Evolutionary conservation across 1,140 invertebrate species (phyloP).

Genomic region (Notospermus geniculatus): DNA sequence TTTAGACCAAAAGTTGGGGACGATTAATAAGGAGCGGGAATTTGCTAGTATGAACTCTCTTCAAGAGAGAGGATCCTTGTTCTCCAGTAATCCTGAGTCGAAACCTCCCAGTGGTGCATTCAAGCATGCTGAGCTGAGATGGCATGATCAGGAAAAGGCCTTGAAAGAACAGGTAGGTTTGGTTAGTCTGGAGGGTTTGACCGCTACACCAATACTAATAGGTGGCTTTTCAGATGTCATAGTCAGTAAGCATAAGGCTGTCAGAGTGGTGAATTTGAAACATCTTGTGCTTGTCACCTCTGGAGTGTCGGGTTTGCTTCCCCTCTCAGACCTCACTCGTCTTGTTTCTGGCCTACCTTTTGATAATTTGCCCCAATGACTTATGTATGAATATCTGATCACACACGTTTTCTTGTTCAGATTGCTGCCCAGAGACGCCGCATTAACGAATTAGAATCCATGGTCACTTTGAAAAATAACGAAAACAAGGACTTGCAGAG

Average conservation of each 20-base stretch:
- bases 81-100: conserved; percentile 12
- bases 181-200: no score
- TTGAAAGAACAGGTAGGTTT: conserved; percentile 42
- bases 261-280: no score
- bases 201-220: no score
- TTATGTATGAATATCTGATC: no score
- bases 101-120: not conserved
- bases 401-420: no score
- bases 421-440: conserved; percentile 30
- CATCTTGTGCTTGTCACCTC: conserved; percentile 25
- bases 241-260: no score
- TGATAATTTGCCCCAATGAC: no score
- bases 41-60: conserved; percentile 11
- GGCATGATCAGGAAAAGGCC: conserved; percentile 29
- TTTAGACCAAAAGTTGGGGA: conserved; percentile 32
- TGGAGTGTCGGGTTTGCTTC: no score
- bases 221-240: no score
- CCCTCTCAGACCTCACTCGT: no score
- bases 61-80: conserved; percentile 10
- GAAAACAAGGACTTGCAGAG: conserved; percentile 45
- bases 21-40: conserved; percentile 25
- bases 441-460: conserved; percentile 44
- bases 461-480: conserved; percentile 37
- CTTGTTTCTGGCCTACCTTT: no score
- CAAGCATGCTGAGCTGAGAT: not conserved